Evolutionary conservation across 2,888 invertebrate genomes (phyloP).

Genomic region (Tinea trinotella): DNA sequence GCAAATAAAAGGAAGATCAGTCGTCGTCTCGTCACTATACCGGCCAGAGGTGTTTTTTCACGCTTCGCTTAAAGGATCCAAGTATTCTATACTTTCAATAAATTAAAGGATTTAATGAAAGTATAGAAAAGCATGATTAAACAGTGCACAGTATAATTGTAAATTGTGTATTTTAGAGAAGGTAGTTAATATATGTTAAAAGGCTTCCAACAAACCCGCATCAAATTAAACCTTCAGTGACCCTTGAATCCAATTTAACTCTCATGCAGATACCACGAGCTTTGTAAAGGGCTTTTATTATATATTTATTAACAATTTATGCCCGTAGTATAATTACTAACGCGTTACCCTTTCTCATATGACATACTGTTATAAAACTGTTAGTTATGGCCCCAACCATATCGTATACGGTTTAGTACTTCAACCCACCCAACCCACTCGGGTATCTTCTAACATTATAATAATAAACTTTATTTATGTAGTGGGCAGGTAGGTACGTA

Average conservation of each 20-base stretch:
- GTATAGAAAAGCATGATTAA: not conserved
- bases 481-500: too few relatives aligned
- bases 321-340: constrained; percentile 41
- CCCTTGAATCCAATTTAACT: constrained; percentile 58
- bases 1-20: too few relatives aligned
- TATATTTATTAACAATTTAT: constrained; percentile 47
- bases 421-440: too few relatives aligned
- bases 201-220: constrained; percentile 29
- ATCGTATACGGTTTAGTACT: not conserved
- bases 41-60: too few relatives aligned
- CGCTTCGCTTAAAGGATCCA: too few relatives aligned
- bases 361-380: not conserved
- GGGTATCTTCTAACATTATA: too few relatives aligned
- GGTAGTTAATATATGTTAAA: not conserved
- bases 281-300: constrained; percentile 23
- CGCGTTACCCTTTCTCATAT: not conserved
- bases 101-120: not conserved
- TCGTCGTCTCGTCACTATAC: too few relatives aligned
- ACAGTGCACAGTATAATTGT: not conserved
- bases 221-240: constrained; percentile 47
- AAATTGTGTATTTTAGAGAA: not conserved
- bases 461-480: too few relatives aligned
- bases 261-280: constrained; percentile 38
- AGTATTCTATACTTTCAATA: too few relatives aligned
- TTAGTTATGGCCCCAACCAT: not conserved